Percentiles rank a stretch among this genome's conserved stretches.
phyloP scores from a whole-genome alignment of 2,113 vertebrate species.

The Struthidea cinerea region DNA sequence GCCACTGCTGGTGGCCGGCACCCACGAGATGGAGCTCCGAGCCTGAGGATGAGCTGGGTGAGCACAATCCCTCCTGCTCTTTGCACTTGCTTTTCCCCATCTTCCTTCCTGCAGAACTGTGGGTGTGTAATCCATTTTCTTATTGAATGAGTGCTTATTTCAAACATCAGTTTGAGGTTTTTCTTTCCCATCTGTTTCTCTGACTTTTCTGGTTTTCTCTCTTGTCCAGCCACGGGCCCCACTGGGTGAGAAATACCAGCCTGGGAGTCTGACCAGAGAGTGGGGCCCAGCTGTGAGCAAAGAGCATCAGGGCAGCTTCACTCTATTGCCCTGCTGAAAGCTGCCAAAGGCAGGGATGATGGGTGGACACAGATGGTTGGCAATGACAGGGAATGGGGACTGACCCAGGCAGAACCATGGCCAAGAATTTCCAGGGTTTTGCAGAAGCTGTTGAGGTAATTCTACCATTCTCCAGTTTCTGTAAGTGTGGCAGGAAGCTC shows the following conservation, averaged over 20 bases:
- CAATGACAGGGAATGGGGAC: not conserved
- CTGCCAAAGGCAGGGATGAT: not conserved
- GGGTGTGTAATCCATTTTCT: not conserved
- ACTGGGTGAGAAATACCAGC: not conserved
- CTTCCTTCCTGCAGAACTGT: not conserved
- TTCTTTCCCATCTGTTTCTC: not conserved
- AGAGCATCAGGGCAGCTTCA: fast-evolving
- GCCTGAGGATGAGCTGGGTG: fast-evolving
- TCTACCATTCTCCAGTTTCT: not conserved
- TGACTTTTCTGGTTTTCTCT: fast-evolving
- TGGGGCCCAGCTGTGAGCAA: not conserved
- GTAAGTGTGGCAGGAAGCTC: not conserved
- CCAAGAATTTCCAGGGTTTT: not conserved
- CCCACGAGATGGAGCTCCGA: not conserved
- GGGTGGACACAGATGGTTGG: fast-evolving
- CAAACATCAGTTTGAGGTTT: not conserved
- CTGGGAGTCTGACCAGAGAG: not conserved
- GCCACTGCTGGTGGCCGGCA: not conserved
- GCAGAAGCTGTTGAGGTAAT: not conserved
- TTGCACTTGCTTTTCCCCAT: fast-evolving
- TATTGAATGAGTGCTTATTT: not conserved
- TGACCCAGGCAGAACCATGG: not conserved
- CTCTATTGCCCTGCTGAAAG: not conserved
- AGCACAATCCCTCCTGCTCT: fast-evolving
- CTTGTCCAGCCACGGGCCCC: not conserved